Evolutionary conservation across 2,797 vertebrate genomes (phyloP).

Genomic region (Crenuchus spilurus): DNA sequence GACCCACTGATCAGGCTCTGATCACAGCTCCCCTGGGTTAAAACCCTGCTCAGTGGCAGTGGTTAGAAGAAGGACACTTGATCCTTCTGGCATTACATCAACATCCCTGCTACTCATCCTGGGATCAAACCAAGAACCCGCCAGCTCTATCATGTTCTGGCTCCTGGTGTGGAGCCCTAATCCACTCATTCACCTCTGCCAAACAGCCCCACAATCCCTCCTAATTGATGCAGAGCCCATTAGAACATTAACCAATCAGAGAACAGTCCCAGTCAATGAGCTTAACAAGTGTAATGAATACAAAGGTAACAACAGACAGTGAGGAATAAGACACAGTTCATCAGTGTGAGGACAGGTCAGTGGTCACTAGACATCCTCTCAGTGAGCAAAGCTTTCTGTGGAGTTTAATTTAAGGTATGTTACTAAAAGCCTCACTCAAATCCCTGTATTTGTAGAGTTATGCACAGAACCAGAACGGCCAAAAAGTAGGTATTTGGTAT

Average conservation of each 20-base stretch:
- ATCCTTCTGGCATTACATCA: constrained; percentile 7
- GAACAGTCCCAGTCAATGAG: constrained; percentile 9
- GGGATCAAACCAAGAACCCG: background rate
- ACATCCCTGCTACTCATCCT: constrained; percentile 3
- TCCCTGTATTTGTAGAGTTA: too few relatives aligned
- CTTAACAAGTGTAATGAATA: constrained; percentile 10
- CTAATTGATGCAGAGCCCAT: constrained; percentile 23
- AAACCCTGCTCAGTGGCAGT: background rate
- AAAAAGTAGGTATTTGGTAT: too few relatives aligned
- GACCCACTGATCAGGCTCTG: background rate
- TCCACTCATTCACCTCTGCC: constrained; percentile 15
- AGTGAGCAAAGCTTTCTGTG: background rate
- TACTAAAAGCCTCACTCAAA: too few relatives aligned
- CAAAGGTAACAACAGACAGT: background rate
- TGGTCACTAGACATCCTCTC: background rate
- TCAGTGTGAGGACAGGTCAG: background rate
- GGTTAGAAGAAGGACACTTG: background rate
- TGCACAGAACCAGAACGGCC: too few relatives aligned
- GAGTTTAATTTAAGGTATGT: too few relatives aligned
- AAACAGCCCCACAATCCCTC: constrained; percentile 13
- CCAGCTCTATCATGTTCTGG: background rate
- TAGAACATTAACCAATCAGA: constrained; percentile 38
- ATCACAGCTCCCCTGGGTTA: background rate
- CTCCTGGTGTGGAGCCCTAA: background rate
- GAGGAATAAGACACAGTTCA: background rate